Evolutionary conservation across 2,888 invertebrate species (phyloP), one percentile per base, ranked within the genome.

Genomic region (Drosophila nr. perissopoda): DNA sequence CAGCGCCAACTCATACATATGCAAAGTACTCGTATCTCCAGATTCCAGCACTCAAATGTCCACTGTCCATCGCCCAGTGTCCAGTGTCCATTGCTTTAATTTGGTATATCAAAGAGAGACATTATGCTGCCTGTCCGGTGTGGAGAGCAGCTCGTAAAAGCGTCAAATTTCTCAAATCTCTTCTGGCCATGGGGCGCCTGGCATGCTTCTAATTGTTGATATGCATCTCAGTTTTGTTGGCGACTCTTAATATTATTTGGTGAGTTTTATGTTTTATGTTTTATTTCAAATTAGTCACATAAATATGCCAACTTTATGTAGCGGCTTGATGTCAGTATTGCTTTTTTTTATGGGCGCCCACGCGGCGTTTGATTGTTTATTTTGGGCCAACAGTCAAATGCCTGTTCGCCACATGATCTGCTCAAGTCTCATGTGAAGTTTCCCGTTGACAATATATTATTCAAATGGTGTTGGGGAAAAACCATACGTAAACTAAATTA

Each of bases 231-330:
- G 52, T 70, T 48, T 61, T 64, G 79, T 46, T 64, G 70, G 77
- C 74, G 72, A 76, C 89, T 70, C 82, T 89, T 91, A 91, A 88
- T 89, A 91, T 90, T 90, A 91, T 90, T 88, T 91, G 88, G 88
- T 88, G 78, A 89, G 89, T 90, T 91, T 88, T 91, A 89, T 86
- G 75, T 88, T 81, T 78, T 82, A 83, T 88, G 79, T 85, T 83
- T 88, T 71, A 83, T 91, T 76, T 90, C 83, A 83, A 91, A 88
- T 88, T 91, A 88, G 87, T 76, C 91, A 81, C 87, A 90, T 91
- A 91, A 88, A 88, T 88, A 86, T 81, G 77, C 76, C 70, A 83
- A 65, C 69, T 90, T 91, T 90, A 91, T 90, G 88, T 76, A 18
- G 65, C 57, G 65, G 70, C 57, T 53, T 40, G 65, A 21, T 64